Evolutionary conservation across 2,888 invertebrate species (phyloP), one percentile per base, ranked within the genome.

Genomic region (Netelia fuscicornis): DNA sequence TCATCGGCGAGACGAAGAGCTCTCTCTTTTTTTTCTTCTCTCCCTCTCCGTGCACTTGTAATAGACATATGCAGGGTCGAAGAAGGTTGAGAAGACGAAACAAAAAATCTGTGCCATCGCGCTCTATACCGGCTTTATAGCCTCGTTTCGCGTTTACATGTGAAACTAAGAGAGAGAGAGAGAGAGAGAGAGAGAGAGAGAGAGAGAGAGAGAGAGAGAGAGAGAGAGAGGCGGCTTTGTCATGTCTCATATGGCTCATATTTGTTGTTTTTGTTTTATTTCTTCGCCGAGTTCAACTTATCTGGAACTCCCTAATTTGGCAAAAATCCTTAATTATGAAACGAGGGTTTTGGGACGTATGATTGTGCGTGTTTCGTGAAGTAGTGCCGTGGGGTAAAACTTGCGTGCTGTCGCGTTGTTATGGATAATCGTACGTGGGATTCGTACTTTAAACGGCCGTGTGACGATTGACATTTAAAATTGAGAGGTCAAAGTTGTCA

Each of bases 381-480:
- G 8, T 37, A 37, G 6, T 37, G 37, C 5, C 6, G 37, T 54
- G 54, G 17, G 54, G 54, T 54, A 54, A 17, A 1, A n/a, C 2
- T 6, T n/a, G 10, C 2, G 2, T 54, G 54, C 6, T 5, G 54
- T 54, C 54, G 54, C 1, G 13, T 54, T n/a, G 2, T 54, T 54
- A 13, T n/a, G 54, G 8, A 54, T 37, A 37, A 37, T 37, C 37
- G 37, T 37, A 37, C 6, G 37, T 37, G 54, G 5, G 54, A 17
- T 0, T 58, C 58, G 58, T 58, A 8, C 2, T 20, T 20, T 58
- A 58, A 58, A 58, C 9, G n/a, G 30, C 2, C 11, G 25, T 30
- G 23, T 13, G 62, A 62, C 62, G 62, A 81, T 84, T 84, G 84
- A 84, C 84, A 84, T 84, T 84, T 84, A 75, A 78, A 84, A 78